phyloP scores from a whole-genome alignment of 92 coral and sea anemone species.

The Bergia puertoricense region DNA sequence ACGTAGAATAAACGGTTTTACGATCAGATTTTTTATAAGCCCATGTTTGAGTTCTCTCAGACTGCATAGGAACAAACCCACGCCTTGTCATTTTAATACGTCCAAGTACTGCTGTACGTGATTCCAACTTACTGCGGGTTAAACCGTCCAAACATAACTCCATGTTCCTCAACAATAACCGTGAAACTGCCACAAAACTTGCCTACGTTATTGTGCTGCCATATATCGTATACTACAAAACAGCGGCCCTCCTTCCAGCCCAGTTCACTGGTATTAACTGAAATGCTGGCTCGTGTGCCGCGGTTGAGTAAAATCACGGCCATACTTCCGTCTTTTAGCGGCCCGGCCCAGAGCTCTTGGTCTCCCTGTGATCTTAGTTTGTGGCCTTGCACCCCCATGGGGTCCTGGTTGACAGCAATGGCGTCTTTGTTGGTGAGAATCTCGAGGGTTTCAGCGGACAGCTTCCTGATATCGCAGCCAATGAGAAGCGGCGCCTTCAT shows the following conservation, averaged over 20 bases:
- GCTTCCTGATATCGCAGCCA: constrained; percentile 56
- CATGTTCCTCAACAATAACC: constrained; percentile 50
- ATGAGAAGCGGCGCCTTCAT: constrained; percentile 66
- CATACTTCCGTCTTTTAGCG: constrained; percentile 49
- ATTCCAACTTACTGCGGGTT: background rate
- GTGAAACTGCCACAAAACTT: constrained; percentile 43
- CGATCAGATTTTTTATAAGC: too few species aligned
- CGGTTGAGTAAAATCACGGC: constrained; percentile 60
- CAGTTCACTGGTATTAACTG: constrained; percentile 30
- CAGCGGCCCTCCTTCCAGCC: constrained; percentile 38
- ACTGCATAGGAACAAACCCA: background rate
- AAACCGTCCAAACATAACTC: constrained; percentile 56
- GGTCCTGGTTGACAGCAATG: constrained; percentile 56
- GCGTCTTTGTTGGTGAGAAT: constrained; percentile 58
- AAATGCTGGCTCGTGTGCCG: constrained; percentile 21
- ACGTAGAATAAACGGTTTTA: too few species aligned
- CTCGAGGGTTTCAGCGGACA: constrained; percentile 44
- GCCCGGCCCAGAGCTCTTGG: constrained; percentile 61
- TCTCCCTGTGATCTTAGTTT: constrained; percentile 47
- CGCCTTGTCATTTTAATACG: background rate
- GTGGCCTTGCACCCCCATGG: constrained; percentile 63
- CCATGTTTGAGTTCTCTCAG: too few species aligned
- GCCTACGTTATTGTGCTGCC: constrained; percentile 43
- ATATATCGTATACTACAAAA: constrained; percentile 50
- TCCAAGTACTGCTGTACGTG: background rate